Evolutionary conservation across 2,888 invertebrate species (phyloP), one percentile per base, ranked within the genome.

Genomic region (Drosophila tanythrix): DNA sequence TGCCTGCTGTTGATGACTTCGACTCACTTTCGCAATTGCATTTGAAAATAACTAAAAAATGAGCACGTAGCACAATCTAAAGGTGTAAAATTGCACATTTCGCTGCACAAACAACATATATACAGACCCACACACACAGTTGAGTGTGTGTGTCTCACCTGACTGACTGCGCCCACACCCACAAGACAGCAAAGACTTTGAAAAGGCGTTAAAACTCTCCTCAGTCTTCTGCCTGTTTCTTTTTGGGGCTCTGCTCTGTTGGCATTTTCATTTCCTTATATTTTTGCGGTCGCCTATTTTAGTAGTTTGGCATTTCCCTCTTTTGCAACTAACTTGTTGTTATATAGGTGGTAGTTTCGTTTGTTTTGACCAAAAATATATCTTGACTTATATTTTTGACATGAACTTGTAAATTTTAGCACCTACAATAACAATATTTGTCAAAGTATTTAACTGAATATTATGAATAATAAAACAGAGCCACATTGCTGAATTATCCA

Each of bases 81-180:
- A 85, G 83, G 83, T 86, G 83, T 88, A 79, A 82, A 79, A 83
- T 86, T 86, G 85, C 85, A 86, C 88, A 89, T 89, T 84, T 86
- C 82, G 74, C 82, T 88, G 85, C 74, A 84, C 82, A 88, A 65
- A 71, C 70, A 72, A 61, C 50, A 48, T 38, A 50, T 43, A 61
- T 53, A 59, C 50, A 57, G 46, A 61, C 48, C 59, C 53, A 50
- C 55, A 51, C 33, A 61, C 35, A 50, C 21, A 50, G 38, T 50
- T 40, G 58, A n/a, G 21, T 63, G 63, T 55, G 40, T 56, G 25
- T 46, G 79, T 69, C 72, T 82, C 84, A 81, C 70, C 71, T 74
- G 80, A 80, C 66, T 82, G 83, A 76, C 76, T 80, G 83, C 83
- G 77, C 74, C 81, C 74, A 82, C 84, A 65, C 57, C 60, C 68